These are phyloP conservation scores for Herpetotheres cachinnans DNA, from an alignment of 2,113 vertebrate genomes.

Conservation along the genomic window DNA sequence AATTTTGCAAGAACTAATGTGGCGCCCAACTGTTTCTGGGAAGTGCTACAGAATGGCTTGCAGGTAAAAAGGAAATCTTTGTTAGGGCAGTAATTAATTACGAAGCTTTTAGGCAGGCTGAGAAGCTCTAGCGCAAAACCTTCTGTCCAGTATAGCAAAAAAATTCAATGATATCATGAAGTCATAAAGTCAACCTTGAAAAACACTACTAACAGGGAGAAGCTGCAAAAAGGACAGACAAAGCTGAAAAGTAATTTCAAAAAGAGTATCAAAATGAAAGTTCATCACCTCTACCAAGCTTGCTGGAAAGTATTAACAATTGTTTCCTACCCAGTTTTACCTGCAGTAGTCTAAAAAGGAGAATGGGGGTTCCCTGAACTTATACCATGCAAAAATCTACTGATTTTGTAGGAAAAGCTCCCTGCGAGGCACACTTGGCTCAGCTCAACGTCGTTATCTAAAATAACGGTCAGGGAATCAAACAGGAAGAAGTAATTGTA, in stretches of 20 bases:
- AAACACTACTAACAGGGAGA: background rate
- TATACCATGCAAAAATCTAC: background rate
- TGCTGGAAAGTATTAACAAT: background rate
- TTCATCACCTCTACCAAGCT: background rate
- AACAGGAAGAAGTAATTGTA: background rate
- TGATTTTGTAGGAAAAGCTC: background rate
- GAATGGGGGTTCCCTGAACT: background rate
- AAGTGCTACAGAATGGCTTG: background rate
- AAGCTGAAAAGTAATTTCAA: background rate
- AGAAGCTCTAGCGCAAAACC: background rate
- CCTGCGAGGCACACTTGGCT: background rate
- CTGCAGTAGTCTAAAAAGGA: background rate
- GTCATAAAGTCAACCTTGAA: background rate
- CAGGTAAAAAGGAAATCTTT: background rate
- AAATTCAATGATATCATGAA: background rate
- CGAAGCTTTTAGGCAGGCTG: background rate
- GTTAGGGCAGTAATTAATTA: background rate
- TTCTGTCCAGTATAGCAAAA: background rate
- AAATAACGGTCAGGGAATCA: background rate
- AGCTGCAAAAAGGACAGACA: background rate
- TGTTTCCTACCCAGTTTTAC: background rate
- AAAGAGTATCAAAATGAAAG: background rate
- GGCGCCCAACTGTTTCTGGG: background rate
- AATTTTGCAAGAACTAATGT: background rate
- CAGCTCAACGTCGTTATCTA: background rate